Evolutionary conservation across 2,797 vertebrate genomes (phyloP).

Genomic region (Psittacula echo): DNA sequence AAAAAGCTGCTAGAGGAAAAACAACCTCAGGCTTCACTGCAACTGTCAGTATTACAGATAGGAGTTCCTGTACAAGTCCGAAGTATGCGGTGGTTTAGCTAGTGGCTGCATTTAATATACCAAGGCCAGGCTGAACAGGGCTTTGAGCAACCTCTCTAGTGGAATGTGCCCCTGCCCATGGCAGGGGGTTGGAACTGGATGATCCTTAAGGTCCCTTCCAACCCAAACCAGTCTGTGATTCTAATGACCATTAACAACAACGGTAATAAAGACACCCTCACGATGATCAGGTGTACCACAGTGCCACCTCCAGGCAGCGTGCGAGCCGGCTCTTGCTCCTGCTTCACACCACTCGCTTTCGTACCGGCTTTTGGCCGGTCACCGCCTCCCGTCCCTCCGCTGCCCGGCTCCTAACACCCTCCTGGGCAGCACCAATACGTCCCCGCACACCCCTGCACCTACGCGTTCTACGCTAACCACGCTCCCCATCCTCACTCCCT

Average conservation of each 20-base stretch:
- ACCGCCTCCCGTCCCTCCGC: not conserved
- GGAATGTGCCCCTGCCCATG: not conserved
- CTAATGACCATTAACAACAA: rapidly evolving
- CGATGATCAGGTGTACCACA: not conserved
- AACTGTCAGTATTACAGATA: rapidly evolving
- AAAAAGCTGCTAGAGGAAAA: rapidly evolving
- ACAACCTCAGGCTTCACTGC: not conserved
- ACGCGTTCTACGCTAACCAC: too few relatives aligned
- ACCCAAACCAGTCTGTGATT: not conserved
- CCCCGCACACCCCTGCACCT: too few relatives aligned
- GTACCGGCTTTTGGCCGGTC: rapidly evolving
- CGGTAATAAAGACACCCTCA: too few relatives aligned
- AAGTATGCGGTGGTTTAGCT: rapidly evolving
- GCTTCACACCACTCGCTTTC: rapidly evolving
- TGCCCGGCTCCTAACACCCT: not conserved
- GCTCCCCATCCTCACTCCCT: not conserved
- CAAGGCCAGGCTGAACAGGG: not conserved
- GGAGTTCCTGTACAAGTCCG: not conserved
- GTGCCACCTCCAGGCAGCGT: not conserved
- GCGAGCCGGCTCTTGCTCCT: not conserved
- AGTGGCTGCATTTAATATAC: not conserved
- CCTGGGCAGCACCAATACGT: not conserved
- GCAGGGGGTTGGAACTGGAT: not conserved
- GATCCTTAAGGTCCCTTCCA: not conserved
- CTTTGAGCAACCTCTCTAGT: not conserved